These are phyloP conservation scores for Chauna torquata DNA, from an alignment of 2,113 vertebrate species.

Conservation along the genomic window DNA sequence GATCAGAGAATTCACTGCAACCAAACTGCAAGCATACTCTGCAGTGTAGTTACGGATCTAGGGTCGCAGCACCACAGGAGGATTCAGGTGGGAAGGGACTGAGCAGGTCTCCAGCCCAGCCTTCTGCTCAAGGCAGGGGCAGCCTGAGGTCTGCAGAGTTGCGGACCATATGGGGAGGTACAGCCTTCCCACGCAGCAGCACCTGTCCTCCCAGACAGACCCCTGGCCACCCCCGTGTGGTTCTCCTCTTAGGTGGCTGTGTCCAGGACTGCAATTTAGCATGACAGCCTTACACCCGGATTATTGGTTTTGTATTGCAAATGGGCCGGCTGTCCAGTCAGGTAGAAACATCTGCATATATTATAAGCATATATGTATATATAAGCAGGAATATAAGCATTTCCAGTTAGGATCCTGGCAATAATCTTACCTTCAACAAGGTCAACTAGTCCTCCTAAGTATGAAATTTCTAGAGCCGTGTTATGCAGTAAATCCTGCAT, in stretches of 20 bases:
- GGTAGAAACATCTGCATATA: not conserved
- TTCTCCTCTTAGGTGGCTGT: not conserved
- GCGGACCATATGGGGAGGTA: rapidly evolving
- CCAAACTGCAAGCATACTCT: too few species aligned
- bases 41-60: too few species aligned
- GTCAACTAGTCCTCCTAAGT: not conserved
- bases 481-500: not conserved
- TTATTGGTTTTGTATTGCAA: not conserved
- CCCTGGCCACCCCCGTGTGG: too few species aligned
- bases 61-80: too few species aligned
- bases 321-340: rapidly evolving
- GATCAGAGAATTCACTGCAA: not conserved
- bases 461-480: not conserved
- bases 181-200: rapidly evolving
- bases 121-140: too few species aligned
- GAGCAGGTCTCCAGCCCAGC: too few species aligned
- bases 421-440: not conserved
- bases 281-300: not conserved
- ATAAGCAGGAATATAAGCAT: not conserved
- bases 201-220: not conserved
- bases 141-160: not conserved
- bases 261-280: not conserved
- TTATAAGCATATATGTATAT: too few species aligned
- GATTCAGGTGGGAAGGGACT: too few species aligned
- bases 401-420: not conserved